phyloP scores from a whole-genome alignment of 2,113 vertebrate species.

The Albula goreensis region DNA sequence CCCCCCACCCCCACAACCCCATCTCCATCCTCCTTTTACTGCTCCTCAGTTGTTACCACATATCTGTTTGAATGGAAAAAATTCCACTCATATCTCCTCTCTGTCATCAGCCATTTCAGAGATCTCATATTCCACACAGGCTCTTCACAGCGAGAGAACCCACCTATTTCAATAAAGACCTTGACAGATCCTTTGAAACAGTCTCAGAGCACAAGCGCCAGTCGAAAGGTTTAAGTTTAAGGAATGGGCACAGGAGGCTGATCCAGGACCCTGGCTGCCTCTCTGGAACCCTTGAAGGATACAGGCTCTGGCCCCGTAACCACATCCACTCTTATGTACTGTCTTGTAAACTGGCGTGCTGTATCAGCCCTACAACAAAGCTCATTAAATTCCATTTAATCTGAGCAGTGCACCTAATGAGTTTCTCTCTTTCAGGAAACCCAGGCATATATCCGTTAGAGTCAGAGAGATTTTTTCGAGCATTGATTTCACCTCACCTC shows the following conservation, averaged over 20 bases:
- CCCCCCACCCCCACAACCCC: constrained; percentile 11
- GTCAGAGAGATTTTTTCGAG: constrained; percentile 10
- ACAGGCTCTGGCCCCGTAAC: constrained; percentile 15
- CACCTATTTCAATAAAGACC: constrained; percentile 19
- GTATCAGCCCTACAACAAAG: constrained; percentile 51
- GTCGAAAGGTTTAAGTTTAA: too few relatives aligned
- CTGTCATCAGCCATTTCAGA: constrained; percentile 49
- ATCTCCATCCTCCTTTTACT: constrained; percentile 19
- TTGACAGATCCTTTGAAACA: background rate
- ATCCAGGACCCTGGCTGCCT: too few relatives aligned
- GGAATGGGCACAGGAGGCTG: too few relatives aligned
- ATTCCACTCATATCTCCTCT: constrained; percentile 41
- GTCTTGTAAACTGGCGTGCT: constrained; percentile 45
- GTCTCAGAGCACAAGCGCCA: too few relatives aligned
- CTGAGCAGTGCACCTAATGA: constrained; percentile 43
- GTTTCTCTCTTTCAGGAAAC: background rate
- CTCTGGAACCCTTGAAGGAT: too few relatives aligned
- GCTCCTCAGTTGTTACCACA: constrained; percentile 34
- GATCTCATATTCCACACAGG: constrained; percentile 22
- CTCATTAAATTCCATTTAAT: constrained; percentile 55
- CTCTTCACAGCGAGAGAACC: background rate
- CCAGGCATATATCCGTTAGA: constrained; percentile 13
- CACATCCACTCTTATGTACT: constrained; percentile 41
- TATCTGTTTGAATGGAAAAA: constrained; percentile 50
- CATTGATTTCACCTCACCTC: constrained; percentile 34